Base-by-base conservation (phyloP, 1,140 invertebrate genomes). In the Centruroides vittatus region DNA sequence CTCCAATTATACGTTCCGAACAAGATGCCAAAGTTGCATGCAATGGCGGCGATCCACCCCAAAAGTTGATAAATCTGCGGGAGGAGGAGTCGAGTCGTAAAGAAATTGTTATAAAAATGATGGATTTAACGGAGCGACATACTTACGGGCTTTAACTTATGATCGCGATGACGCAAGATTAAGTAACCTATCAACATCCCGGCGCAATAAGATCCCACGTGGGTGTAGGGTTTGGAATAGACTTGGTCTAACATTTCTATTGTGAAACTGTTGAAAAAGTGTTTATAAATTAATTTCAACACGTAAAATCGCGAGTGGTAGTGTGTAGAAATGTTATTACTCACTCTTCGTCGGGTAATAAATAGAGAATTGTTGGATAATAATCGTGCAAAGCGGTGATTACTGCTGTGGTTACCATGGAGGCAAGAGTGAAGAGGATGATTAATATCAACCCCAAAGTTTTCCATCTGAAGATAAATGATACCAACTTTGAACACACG, bases 171-270 rank as follows among this genome's bases (percentile, higher is more conserved):
- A 23, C 61, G 64, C 55, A 53, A 62, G 3, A 68, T 41, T 5
- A 65, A 5, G 10, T 68, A 68, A 36, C 67, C 67, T 6, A 67
- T 10, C 9, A 53, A 47, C 4, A 68, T 58, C 6, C 67, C 67
- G 5, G 67, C 59, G 34, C 63, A 66, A 48, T 65, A 68, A 13
- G 67, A 60, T 35, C 65, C 67, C 1, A 67, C 13, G 47, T 68
- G 67, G 49, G 63, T 67, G 54, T 67, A 68, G 1, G 66, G 63
- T 57, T 62, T 65, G 48, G 61, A 66, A 56, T 68, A 66, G 5
- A 67, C 51, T 35, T 60, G 23, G 35, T 62, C 59, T 23, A 58
- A 61, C 36, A 60, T 65, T 36, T 53, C 47, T 48, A 62, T 59
- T 3, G 58, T 65, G 7, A 62, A 35, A 50, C 64, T 65, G 49